phyloP scores from a whole-genome alignment of 2,113 vertebrate species.

The Leptosomus discolor region DNA sequence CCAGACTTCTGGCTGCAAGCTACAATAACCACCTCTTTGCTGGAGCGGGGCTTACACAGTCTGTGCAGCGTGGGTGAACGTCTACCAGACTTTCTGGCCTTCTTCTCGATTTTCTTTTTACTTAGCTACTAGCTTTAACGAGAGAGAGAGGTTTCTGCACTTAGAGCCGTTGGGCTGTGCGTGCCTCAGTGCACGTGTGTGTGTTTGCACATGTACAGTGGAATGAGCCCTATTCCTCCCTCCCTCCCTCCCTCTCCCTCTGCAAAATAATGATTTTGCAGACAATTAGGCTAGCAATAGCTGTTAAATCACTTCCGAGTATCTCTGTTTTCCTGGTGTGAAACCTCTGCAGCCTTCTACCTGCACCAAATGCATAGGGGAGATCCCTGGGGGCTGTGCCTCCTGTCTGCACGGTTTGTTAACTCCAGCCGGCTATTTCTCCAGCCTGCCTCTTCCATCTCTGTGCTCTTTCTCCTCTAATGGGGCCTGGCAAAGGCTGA shows the following conservation, averaged over 20 bases:
- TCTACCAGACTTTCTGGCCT: not conserved
- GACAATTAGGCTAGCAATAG: constrained; percentile 39
- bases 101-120: not conserved
- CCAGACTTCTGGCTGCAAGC: not conserved
- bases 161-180: not conserved
- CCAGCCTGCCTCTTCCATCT: constrained; percentile 14
- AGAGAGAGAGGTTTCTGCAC: not conserved
- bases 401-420: not conserved
- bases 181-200: not conserved
- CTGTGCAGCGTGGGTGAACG: fast-evolving
- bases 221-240: not conserved
- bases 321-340: not conserved
- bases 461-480: not conserved
- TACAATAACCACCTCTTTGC: not conserved
- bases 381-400: constrained; percentile 4
- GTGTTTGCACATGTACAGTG: not conserved
- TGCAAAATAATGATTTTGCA: constrained; percentile 38
- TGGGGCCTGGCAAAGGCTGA: constrained; percentile 14
- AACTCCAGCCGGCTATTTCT: not conserved
- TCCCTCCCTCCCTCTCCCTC: not conserved
- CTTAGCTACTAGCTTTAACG: not conserved
- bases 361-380: not conserved
- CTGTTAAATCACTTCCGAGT: constrained; percentile 33
- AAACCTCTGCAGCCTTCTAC: constrained; percentile 30
- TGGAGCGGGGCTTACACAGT: fast-evolving